These are phyloP conservation scores for Ornithoptera priamus DNA, from an alignment of 2,888 invertebrate genomes.

Conservation along the genomic window DNA sequence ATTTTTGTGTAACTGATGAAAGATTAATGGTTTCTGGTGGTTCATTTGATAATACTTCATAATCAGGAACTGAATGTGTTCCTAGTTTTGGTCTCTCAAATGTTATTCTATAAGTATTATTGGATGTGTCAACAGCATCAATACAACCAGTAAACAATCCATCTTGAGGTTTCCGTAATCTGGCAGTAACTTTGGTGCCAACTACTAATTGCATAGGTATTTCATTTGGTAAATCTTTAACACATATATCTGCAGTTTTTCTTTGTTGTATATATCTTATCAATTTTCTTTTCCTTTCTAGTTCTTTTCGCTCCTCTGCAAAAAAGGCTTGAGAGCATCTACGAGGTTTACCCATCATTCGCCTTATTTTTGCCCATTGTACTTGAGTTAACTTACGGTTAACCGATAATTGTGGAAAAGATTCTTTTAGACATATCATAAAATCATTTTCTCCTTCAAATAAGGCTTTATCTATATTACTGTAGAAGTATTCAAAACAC, in stretches of 20 bases:
- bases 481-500: slow-evolving; percentile 99
- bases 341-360: slow-evolving; percentile 98
- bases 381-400: slow-evolving; percentile 90
- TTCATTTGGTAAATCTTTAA: slow-evolving; percentile 95
- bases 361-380: slow-evolving; percentile 97
- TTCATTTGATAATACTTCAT: slow-evolving; percentile 96
- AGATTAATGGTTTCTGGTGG: slow-evolving; percentile 94
- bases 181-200: slow-evolving; percentile 95
- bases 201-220: slow-evolving; percentile 96
- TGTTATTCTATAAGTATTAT: slow-evolving; percentile 95
- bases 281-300: slow-evolving; percentile 94
- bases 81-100: slow-evolving; percentile 96
- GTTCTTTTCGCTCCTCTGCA: slow-evolving; percentile 93
- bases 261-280: slow-evolving; percentile 96
- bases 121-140: slow-evolving; percentile 96
- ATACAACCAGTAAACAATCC: slow-evolving; percentile 96
- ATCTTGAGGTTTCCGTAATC: slow-evolving; percentile 95
- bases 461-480: slow-evolving; percentile 96
- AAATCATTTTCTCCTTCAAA: slow-evolving; percentile 99
- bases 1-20: slow-evolving; percentile 89
- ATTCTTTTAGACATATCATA: slow-evolving; percentile 93
- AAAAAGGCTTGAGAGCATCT: slow-evolving; percentile 97
- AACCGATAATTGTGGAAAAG: slow-evolving; percentile 92
- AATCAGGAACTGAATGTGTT: slow-evolving; percentile 97
- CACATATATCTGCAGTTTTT: slow-evolving; percentile 88